A percentile compares a stretch with the other conserved stretches of the same genome.
Conservation (phyloP, 2,797 vertebrate species). For the Mionectes olivaceus region DNA sequence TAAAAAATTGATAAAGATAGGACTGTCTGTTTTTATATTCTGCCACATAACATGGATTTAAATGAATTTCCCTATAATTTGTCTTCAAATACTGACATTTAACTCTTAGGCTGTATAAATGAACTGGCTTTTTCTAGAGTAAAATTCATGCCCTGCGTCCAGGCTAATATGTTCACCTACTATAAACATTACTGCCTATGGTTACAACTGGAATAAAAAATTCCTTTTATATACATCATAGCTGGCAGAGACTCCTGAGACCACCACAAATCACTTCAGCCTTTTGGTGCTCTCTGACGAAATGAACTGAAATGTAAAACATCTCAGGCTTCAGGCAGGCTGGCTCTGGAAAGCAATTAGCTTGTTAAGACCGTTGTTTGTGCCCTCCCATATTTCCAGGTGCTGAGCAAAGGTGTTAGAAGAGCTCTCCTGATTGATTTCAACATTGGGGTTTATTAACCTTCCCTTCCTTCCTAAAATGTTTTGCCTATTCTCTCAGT, state of each 20-base stretch:
- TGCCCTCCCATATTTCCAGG: constrained; percentile 48
- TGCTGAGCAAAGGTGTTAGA: constrained; percentile 36
- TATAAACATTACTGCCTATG: constrained; percentile 78
- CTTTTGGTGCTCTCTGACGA: constrained; percentile 60
- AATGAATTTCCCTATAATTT: constrained; percentile 78
- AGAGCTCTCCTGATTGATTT: constrained; percentile 50
- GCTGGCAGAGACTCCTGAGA: constrained; percentile 71
- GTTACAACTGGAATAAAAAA: constrained; percentile 78
- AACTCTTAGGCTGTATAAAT: constrained; percentile 76
- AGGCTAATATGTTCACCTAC: constrained; percentile 76
- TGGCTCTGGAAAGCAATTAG: constrained; percentile 66
- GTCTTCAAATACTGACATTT: constrained; percentile 76
- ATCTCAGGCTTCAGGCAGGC: constrained; percentile 4
- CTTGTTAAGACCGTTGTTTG: constrained; percentile 64
- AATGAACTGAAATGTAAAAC: constrained; percentile 68
- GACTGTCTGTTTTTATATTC: constrained; percentile 73
- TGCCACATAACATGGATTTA: constrained; percentile 68
- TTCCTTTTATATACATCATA: constrained; percentile 76
- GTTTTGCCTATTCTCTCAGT: background rate
- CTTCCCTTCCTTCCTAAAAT: constrained; percentile 22
- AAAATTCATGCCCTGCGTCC: constrained; percentile 77
- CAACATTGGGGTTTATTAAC: constrained; percentile 27
- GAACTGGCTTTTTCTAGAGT: constrained; percentile 71
- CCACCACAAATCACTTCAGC: constrained; percentile 72
- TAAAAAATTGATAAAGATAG: constrained; percentile 66